Conservation (phyloP, 2,113 vertebrate species). For the Cygnus buccinator region DNA sequence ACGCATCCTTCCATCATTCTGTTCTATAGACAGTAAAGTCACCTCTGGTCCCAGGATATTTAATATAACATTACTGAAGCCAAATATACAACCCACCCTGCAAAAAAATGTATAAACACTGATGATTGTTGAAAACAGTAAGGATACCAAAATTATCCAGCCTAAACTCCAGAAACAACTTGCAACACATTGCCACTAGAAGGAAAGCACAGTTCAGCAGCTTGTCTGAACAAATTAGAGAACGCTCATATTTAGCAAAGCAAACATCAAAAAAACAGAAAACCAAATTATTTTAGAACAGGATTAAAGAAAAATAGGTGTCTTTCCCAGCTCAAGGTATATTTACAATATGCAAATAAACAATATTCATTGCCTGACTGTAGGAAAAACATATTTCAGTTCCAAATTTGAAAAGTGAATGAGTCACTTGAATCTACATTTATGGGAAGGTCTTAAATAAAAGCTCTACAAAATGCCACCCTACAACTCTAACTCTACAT, state of each 20-base stretch:
- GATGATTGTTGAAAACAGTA: neutral
- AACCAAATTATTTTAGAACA: neutral
- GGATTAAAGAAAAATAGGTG: neutral
- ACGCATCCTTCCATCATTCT: neutral
- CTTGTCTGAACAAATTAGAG: neutral
- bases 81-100: constrained; percentile 20
- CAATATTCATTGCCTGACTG: neutral
- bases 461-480: neutral
- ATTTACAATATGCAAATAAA: neutral
- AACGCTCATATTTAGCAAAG: neutral
- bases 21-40: constrained; percentile 4
- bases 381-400: neutral
- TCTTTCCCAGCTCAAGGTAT: neutral
- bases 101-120: constrained; percentile 38
- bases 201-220: neutral
- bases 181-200: neutral
- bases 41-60: constrained; percentile 20
- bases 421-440: neutral
- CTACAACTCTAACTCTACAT: neutral
- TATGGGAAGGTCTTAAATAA: neutral
- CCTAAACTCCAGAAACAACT: neutral
- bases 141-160: neutral
- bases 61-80: constrained; percentile 41
- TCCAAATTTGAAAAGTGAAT: neutral
- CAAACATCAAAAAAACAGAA: neutral